Evolutionary conservation across 1,140 invertebrate genomes (phyloP), one percentile per base, ranked within the genome.

Genomic region (Platorchestia sp.): DNA sequence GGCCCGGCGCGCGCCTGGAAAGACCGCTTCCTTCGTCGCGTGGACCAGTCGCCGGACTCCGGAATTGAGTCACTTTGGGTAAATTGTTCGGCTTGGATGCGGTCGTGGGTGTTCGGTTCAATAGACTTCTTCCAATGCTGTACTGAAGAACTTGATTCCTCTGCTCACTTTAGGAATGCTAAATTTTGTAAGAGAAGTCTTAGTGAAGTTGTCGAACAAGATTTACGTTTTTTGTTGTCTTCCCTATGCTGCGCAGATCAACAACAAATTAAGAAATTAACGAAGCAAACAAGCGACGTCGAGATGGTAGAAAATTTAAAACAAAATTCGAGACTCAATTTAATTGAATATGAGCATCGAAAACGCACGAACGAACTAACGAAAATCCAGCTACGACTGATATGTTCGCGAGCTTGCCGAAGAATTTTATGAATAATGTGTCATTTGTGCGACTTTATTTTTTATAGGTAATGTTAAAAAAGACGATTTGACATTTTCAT

Each of bases 51-150:
- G 7, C 7, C 45, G 45, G 45, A 44, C 44, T 7, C 6, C 45
- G 91, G 45, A 93, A 93, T 93, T 93, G 91, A 93, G 91, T 36
- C 91, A 93, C 44, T 93, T 44, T 40, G 22, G 6, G 44, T 45
- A n/a, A 45, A 93, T 44, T 47, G 91, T 45, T 45, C 43, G 91
- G 47, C 91, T n/a, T 45, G 45, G 44, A 93, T 93, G 91, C 45
- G 91, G 40, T 93, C n/a, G 45, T 41, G 43, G 59, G 1, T 75
- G 1, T 10, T 75, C 36, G 14, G 14, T 36, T 75, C 59, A 75
- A 75, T 75, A 75, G 7, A 3, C 36, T 75, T 75, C 10, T 75
- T 75, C 59, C 27, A n/a, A n/a, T n/a, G n/a, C n/a, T n/a, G n/a
- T n/a, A n/a, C n/a, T n/a, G n/a, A n/a, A n/a, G n/a, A n/a, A n/a